Evolutionary conservation across 2,888 invertebrate species (phyloP).

Genomic region (Pristionchus exspectatus): DNA sequence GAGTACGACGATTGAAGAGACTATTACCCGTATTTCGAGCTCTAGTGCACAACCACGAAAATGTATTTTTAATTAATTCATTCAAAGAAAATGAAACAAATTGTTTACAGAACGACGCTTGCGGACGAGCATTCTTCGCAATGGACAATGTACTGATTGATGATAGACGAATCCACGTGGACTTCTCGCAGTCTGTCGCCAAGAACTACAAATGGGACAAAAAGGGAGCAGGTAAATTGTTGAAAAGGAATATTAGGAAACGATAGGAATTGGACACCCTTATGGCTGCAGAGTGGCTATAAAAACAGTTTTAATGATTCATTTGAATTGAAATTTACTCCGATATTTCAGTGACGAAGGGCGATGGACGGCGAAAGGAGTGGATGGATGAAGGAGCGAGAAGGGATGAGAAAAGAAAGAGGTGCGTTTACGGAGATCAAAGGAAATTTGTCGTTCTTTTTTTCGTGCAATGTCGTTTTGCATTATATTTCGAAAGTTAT

Average conservation of each 20-base stretch:
- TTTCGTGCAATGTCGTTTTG: too few relatives aligned
- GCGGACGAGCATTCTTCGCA: slow-evolving; percentile 98
- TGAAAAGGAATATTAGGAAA: too few relatives aligned
- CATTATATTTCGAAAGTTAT: too few relatives aligned
- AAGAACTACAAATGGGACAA: slow-evolving; percentile 82
- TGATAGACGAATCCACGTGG: slow-evolving; percentile 97
- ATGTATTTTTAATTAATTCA: too few relatives aligned
- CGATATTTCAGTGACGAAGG: not conserved
- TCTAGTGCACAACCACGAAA: too few relatives aligned
- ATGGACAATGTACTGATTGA: slow-evolving; percentile 99
- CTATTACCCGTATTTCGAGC: too few relatives aligned
- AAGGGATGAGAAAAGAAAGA: not conserved
- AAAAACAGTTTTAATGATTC: too few relatives aligned
- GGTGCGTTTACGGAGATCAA: not conserved
- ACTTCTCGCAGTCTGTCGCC: slow-evolving; percentile 98
- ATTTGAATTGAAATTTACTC: not conserved
- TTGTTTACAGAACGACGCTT: slow-evolving; percentile 81
- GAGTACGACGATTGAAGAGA: too few relatives aligned
- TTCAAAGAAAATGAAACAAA: too few relatives aligned
- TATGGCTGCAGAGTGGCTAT: too few relatives aligned
- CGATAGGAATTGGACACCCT: too few relatives aligned
- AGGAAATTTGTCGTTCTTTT: too few relatives aligned
- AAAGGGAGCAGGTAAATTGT: slow-evolving; percentile 4
- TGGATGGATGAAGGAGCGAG: not conserved
- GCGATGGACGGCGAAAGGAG: not conserved